Evolutionary conservation across 2,113 vertebrate genomes (phyloP), one percentile per base, ranked within the genome.

Genomic region (Zosterops lateralis): DNA sequence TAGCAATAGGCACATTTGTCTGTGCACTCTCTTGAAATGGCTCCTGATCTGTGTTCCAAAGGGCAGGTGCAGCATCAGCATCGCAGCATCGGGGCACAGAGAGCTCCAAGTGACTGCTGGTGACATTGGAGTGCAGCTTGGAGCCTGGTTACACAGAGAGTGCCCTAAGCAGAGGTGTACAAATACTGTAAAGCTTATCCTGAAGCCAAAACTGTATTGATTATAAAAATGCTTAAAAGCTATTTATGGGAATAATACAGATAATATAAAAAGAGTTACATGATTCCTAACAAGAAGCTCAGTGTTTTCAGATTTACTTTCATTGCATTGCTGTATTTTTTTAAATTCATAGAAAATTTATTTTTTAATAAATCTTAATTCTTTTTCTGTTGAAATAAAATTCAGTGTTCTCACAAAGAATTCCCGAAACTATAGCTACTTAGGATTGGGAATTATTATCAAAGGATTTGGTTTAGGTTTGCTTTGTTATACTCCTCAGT

Each of bases 51-150:
- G 44, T 77, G 68, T n/a, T 84, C 25, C 29, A 31, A 28, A 54
- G 61, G 80, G n/a, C 18, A 4, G 10, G 9, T n/a, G 25, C 28
- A 87, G 73, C 28, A 34, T 74, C 77, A 48, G 28, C 29, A 22
- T 32, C 7, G 2, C 44, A 48, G 75, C 3, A 0, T 3, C 1
- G 3, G n/a, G 20, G 34, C 50, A 51, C 66, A 50, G 71, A 60
- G 11, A 12, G 31, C 29, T 87, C 57, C 62, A 40, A 1, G 25
- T 48, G 26, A 11, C 58, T 34, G 16, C 25, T 70, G 50, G 62
- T 58, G 67, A 42, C 14, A 11, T 0, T 50, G 54, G 17, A 34
- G 19, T 17, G 31, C 19, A 79, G 66, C 13, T n/a, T 68, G 50
- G 71, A 90, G 45, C 11, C 40, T 36, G 34, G 13, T 45, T 44